phyloP scores from a whole-genome alignment of 2,888 invertebrate species.

The Fabriciana adippe region DNA sequence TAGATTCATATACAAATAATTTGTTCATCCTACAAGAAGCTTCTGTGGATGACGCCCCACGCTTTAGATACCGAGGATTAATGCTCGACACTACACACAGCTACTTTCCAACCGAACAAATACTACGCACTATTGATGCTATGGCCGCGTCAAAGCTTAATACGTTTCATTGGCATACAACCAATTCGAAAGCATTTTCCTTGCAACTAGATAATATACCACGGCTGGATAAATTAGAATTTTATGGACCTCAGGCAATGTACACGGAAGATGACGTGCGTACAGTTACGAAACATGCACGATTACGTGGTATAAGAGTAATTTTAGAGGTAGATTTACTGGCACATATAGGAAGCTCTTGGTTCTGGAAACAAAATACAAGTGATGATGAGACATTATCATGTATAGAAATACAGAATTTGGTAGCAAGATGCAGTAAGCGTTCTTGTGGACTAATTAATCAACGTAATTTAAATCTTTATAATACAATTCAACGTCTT shows the following conservation, averaged over 20 bases:
- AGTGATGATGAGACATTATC: constrained; percentile 86
- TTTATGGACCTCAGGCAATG: constrained; percentile 85
- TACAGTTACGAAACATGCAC: constrained; percentile 88
- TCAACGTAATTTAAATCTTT: constrained; percentile 87
- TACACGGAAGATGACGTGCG: constrained; percentile 86
- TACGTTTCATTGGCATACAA: constrained; percentile 95
- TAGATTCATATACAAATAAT: constrained; percentile 83
- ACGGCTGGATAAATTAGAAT: constrained; percentile 88
- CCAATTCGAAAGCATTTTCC: constrained; percentile 95
- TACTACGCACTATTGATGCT: constrained; percentile 88
- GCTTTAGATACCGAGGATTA: constrained; percentile 89
- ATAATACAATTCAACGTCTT: constrained; percentile 85
- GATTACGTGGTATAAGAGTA: constrained; percentile 91
- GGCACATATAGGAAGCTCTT: constrained; percentile 90
- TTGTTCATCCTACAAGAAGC: constrained; percentile 85
- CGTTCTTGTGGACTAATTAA: constrained; percentile 88
- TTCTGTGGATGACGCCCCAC: constrained; percentile 87
- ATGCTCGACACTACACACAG: constrained; percentile 95
- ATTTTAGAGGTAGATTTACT: constrained; percentile 94
- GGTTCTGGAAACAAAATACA: constrained; percentile 87
- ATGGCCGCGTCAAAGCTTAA: constrained; percentile 95
- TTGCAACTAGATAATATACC: constrained; percentile 88
- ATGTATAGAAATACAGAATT: constrained; percentile 85
- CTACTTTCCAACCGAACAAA: constrained; percentile 87
- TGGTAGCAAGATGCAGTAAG: constrained; percentile 56